Percentiles rank a stretch among this genome's conserved stretches.
Evolutionary conservation across 2,113 vertebrate species (phyloP).

Genomic region (Barnardius zonarius): DNA sequence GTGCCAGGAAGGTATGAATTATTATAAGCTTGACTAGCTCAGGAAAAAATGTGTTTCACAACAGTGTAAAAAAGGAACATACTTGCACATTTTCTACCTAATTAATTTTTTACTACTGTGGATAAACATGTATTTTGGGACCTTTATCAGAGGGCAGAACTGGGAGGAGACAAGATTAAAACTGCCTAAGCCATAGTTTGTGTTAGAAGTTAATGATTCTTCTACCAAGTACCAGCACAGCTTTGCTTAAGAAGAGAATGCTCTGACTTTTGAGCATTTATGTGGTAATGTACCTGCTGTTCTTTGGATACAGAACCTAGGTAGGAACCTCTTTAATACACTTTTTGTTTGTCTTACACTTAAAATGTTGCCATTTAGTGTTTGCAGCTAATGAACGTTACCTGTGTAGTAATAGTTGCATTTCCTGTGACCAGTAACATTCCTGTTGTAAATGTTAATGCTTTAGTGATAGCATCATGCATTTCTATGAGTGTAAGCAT

Average conservation of each 20-base stretch:
- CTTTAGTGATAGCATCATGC: neutral
- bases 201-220: slow-evolving; percentile 74
- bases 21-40: neutral
- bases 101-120: slow-evolving; percentile 26
- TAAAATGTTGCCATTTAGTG: neutral
- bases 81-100: neutral
- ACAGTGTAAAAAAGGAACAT: neutral
- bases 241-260: slow-evolving; percentile 29
- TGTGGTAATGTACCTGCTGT: neutral
- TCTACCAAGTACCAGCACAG: slow-evolving; percentile 3
- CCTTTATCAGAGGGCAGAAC: slow-evolving; percentile 23
- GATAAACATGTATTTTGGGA: slow-evolving; percentile 32
- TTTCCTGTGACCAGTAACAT: neutral
- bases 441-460: neutral
- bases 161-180: slow-evolving; percentile 57
- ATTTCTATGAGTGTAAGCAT: neutral
- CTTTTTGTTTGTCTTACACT: neutral
- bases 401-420: neutral
- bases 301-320: slow-evolving; percentile 43
- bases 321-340: slow-evolving; percentile 61
- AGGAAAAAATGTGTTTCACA: neutral
- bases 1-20: neutral
- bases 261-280: neutral
- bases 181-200: slow-evolving; percentile 8
- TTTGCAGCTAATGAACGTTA: neutral